Percentiles rank a stretch among this genome's conserved stretches.
These are phyloP conservation scores for Polyommatus icarus DNA, from an alignment of 2,888 invertebrate species.

Conservation along the genomic window DNA sequence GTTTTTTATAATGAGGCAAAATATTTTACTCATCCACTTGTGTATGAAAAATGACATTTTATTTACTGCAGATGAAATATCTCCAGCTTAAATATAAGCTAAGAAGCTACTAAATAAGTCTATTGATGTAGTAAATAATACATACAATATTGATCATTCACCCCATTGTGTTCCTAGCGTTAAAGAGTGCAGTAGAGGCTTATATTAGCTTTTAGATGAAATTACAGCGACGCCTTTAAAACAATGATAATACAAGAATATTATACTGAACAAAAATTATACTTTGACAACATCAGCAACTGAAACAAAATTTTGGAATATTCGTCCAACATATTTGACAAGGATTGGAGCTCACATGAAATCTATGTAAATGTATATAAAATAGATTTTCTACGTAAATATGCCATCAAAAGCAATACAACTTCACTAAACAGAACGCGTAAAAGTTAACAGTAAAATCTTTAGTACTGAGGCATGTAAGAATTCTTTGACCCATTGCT, in stretches of 20 bases:
- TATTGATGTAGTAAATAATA: neutral
- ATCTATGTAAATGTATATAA: neutral
- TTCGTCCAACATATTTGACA: neutral
- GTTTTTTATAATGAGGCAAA: too few species aligned
- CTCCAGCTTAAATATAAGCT: neutral
- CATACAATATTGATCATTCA: slow-evolving; percentile 10
- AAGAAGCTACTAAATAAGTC: neutral
- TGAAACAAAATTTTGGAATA: neutral
- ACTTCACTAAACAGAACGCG: neutral
- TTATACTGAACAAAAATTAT: neutral
- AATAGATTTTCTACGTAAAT: neutral
- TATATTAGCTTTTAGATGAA: slow-evolving; percentile 23
- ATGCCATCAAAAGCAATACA: neutral
- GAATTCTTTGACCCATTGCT: neutral
- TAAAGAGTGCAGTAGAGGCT: slow-evolving; percentile 28
- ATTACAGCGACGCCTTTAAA: neutral
- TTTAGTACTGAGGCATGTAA: neutral
- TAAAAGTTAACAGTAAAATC: neutral
- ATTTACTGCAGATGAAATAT: neutral
- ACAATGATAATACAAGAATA: neutral
- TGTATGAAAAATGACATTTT: neutral
- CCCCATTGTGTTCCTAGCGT: slow-evolving; percentile 17
- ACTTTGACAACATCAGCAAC: neutral
- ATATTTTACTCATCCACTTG: neutral
- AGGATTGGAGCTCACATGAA: neutral